Evolutionary conservation across 92 coral and sea anemone genomes (phyloP).

Genomic region (Zoanthus gigantus): DNA sequence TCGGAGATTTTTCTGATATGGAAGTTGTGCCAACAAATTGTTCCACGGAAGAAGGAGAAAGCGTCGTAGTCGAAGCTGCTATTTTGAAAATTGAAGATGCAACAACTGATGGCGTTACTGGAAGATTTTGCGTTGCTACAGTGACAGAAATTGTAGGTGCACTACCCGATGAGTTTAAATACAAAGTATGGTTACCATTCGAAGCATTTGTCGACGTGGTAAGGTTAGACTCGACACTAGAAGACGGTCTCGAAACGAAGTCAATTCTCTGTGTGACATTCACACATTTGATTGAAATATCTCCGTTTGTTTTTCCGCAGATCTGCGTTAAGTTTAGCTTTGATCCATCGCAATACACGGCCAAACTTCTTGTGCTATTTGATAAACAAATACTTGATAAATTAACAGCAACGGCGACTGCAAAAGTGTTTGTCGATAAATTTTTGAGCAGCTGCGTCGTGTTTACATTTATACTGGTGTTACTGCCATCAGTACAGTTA

Average conservation of each 20-base stretch:
- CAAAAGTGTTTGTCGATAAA: slow-evolving; percentile 40
- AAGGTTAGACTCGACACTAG: slow-evolving; percentile 42
- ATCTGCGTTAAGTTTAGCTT: slow-evolving; percentile 72
- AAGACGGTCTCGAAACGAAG: slow-evolving; percentile 32
- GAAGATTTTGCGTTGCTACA: slow-evolving; percentile 17
- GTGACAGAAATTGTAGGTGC: slow-evolving; percentile 27
- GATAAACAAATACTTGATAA: slow-evolving; percentile 68
- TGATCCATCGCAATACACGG: slow-evolving; percentile 65
- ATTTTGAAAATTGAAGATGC: neutral
- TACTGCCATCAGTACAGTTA: slow-evolving; percentile 29
- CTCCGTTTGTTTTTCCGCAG: slow-evolving; percentile 57
- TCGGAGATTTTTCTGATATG: slow-evolving; percentile 1
- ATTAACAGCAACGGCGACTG: slow-evolving; percentile 53
- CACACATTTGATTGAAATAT: slow-evolving; percentile 58
- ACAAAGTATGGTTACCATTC: neutral
- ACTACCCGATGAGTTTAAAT: neutral
- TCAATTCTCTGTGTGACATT: slow-evolving; percentile 56
- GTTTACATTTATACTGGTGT: slow-evolving; percentile 33
- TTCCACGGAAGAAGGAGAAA: slow-evolving; percentile 16
- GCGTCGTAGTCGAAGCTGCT: neutral
- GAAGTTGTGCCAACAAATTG: neutral
- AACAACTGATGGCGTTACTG: neutral
- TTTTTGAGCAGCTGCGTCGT: slow-evolving; percentile 52
- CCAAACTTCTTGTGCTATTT: slow-evolving; percentile 50
- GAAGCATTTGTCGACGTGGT: slow-evolving; percentile 44